Base-by-base conservation (phyloP, 2,888 invertebrate genomes). In the Opisthograptis luteolata region DNA sequence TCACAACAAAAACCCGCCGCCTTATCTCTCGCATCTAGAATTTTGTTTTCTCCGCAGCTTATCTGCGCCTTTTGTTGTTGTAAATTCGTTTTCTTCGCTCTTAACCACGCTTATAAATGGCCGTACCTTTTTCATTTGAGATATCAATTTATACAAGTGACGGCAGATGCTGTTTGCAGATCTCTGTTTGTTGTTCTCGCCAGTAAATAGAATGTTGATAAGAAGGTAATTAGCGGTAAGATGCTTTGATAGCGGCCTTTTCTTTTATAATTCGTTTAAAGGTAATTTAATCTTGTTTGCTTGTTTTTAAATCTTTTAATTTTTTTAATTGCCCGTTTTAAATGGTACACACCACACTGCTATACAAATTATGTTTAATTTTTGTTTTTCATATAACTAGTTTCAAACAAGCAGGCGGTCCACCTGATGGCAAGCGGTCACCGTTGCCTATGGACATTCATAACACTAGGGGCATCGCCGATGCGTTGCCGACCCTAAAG, bases 11-110 rank as follows among this genome's bases (percentile, higher is more conserved):
- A 70, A 64, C 65, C 25, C 62, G 57, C 54, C 57, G 35, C 54
- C 50, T 64, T 71, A 73, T 74, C 73, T 67, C 46, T 58, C 53
- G 65, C 64, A 72, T 75, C 73, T 66, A 64, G 68, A 70, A 39
- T 51, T 30, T 49, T 75, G 73, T 79, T 74, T 76, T 70, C 66
- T 64, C 64, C 52, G 48, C 58, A 55, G 74, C 76, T 79, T 79
- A 76, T 76, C 78, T 69, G 25, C 51, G 58, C 62, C 65, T 67
- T 66, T 73, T 63, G 71, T 72, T 67, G 68, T 64, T 65, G 65
- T 73, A 65, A 72, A 70, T 73, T 70, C 72, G 66, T 70, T 77
- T 73, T 70, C 66, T 54, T 51, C 62, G 59, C 66, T 70, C 67
- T 58, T 58, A 60, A 58, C 58, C 46, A 52, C 57, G 56, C 53